phyloP scores from a whole-genome alignment of 2,797 vertebrate genomes.

The Pangasius macronema region DNA sequence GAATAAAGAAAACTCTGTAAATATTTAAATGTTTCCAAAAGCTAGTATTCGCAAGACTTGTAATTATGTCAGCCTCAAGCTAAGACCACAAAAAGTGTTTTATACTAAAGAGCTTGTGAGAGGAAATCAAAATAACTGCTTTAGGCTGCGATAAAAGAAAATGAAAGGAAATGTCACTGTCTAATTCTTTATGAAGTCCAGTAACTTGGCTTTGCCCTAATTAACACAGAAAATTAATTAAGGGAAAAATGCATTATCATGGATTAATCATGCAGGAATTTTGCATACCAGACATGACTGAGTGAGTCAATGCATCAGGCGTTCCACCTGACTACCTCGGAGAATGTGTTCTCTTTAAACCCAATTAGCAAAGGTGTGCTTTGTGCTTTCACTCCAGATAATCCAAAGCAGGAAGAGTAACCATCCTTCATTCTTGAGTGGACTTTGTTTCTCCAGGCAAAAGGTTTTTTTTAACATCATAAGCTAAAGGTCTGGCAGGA shows the following conservation, averaged over 20 bases:
- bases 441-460: slow-evolving; percentile 54
- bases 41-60: slow-evolving; percentile 47
- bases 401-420: slow-evolving; percentile 64
- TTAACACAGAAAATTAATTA: slow-evolving; percentile 68
- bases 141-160: slow-evolving; percentile 43
- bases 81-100: slow-evolving; percentile 42
- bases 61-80: slow-evolving; percentile 53
- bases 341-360: slow-evolving; percentile 71
- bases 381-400: slow-evolving; percentile 68
- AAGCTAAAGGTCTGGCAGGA: slow-evolving; percentile 46
- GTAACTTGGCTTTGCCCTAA: slow-evolving; percentile 59
- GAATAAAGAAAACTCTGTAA: slow-evolving; percentile 52
- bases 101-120: slow-evolving; percentile 43
- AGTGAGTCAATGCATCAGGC: slow-evolving; percentile 2
- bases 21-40: slow-evolving; percentile 54
- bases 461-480: slow-evolving; percentile 42
- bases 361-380: slow-evolving; percentile 76
- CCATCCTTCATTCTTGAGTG: slow-evolving; percentile 47
- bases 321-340: slow-evolving; percentile 56
- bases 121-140: slow-evolving; percentile 50
- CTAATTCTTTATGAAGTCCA: slow-evolving; percentile 48
- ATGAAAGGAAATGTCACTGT: slow-evolving; percentile 28
- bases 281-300: slow-evolving; percentile 10
- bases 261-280: slow-evolving; percentile 46
- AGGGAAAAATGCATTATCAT: slow-evolving; percentile 51